Evolutionary conservation across 2,113 vertebrate genomes (phyloP).

Genomic region (Clarias gariepinus): DNA sequence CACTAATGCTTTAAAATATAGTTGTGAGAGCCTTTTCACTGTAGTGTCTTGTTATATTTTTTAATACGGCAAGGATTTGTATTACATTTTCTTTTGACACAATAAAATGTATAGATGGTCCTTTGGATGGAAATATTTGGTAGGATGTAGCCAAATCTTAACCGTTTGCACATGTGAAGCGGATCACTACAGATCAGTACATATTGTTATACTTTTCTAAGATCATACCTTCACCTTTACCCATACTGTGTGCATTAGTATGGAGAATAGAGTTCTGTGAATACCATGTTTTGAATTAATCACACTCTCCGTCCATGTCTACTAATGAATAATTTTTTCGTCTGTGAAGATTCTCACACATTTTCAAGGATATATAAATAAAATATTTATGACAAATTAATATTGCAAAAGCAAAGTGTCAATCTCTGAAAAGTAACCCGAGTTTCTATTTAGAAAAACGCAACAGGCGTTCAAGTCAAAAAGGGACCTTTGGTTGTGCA

Average conservation of each 20-base stretch:
- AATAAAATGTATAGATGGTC: not conserved
- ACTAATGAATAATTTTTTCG: not conserved
- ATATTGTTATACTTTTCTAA: not conserved
- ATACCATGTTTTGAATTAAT: not conserved
- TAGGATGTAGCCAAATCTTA: not conserved
- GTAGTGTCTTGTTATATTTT: not conserved
- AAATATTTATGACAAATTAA: not conserved
- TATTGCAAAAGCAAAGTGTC: not conserved
- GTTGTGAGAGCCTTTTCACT: not conserved
- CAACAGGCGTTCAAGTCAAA: too few relatives aligned
- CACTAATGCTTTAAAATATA: not conserved
- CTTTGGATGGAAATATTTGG: not conserved
- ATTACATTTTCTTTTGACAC: not conserved
- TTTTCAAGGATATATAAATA: not conserved
- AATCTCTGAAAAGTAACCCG: not conserved
- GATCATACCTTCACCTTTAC: too few relatives aligned
- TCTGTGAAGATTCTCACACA: too few relatives aligned
- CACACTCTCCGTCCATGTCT: not conserved
- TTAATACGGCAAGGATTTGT: not conserved
- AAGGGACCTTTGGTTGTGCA: too few relatives aligned
- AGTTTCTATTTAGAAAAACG: not conserved
- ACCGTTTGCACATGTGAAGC: not conserved
- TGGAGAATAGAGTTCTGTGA: not conserved
- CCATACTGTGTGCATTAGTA: too few relatives aligned
- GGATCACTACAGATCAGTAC: too few relatives aligned